Conservation (phyloP, 2,797 vertebrate genomes). For the Hylomyscus alleni region DNA sequence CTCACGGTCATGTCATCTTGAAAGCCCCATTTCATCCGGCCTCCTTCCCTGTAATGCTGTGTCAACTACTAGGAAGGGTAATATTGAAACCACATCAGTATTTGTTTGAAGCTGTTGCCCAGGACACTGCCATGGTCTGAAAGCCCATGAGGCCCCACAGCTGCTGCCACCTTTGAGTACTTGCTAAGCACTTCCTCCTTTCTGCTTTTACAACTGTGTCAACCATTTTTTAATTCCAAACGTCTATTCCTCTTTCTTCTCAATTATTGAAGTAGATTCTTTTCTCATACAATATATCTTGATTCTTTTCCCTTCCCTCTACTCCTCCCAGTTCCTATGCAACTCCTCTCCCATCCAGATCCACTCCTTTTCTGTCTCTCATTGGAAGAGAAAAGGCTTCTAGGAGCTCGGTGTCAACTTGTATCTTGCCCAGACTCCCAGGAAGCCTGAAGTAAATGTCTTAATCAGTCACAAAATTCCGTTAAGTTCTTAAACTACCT, state of each 20-base stretch:
- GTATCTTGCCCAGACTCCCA: not conserved
- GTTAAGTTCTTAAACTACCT: not conserved
- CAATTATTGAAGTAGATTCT: not conserved
- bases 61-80: not conserved
- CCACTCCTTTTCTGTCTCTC: not conserved
- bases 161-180: slow-evolving; percentile 39
- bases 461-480: slow-evolving; percentile 55
- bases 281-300: not conserved
- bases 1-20: not conserved
- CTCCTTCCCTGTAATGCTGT: not conserved
- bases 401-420: not conserved
- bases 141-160: not conserved
- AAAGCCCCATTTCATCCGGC: not conserved
- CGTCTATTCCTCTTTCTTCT: not conserved
- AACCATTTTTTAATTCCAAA: not conserved
- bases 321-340: not conserved
- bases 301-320: not conserved
- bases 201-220: not conserved
- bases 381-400: not conserved
- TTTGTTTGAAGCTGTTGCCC: slow-evolving; percentile 77
- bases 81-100: slow-evolving; percentile 32
- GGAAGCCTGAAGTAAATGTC: slow-evolving; percentile 17
- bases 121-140: not conserved
- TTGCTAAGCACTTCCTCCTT: slow-evolving; percentile 66
- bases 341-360: not conserved